Base-by-base conservation (phyloP, 1,140 invertebrate species). In the Trichoplusia ni region DNA sequence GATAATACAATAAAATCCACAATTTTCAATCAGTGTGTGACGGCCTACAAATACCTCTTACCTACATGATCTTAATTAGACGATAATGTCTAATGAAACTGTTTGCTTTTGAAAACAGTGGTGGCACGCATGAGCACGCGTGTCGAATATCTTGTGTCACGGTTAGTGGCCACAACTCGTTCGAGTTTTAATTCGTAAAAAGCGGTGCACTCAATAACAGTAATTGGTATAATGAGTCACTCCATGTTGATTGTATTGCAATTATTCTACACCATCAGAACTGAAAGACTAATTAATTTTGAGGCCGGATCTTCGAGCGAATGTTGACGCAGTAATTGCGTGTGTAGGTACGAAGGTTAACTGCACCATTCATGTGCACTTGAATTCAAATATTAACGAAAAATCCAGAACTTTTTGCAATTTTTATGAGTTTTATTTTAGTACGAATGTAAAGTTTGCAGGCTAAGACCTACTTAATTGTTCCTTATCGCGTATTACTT, bases 131-230 rank as follows among this genome's bases (percentile, higher is more conserved):
- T 46, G 51, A 72, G 42, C 64, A 51, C 58, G 63, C 66, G 38
- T 42, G 59, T 64, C 66, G 58, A 73, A 63, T 66, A 51, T 63
- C 44, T 47, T 58, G 25, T 27, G 69, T 56, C 38, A 73, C 59
- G 63, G 37, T 65, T 33, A 3, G 29, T 33, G 35, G 38, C 14
- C 61, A 62, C 58, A 58, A 53, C 53, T 56, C 49, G 49, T 68
- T 67, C 59, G 42, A 46, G 21, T 46, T 18, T 66, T 66, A 47
- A 40, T 49, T 27, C 25, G 8, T 42, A 42, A 58, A 58, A 40
- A 58, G 21, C 29, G 37, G 35, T 16, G 37, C 53, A 58, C 37
- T 42, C 23, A n/a, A n/a, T 37, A 27, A 0, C 37, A 14, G 18
- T 60, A 60, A 60, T 60, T 60, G 29, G 54, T 47, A 31, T 13